phyloP scores from a whole-genome alignment of 2,888 invertebrate species.

The Drosophila demipolita region DNA sequence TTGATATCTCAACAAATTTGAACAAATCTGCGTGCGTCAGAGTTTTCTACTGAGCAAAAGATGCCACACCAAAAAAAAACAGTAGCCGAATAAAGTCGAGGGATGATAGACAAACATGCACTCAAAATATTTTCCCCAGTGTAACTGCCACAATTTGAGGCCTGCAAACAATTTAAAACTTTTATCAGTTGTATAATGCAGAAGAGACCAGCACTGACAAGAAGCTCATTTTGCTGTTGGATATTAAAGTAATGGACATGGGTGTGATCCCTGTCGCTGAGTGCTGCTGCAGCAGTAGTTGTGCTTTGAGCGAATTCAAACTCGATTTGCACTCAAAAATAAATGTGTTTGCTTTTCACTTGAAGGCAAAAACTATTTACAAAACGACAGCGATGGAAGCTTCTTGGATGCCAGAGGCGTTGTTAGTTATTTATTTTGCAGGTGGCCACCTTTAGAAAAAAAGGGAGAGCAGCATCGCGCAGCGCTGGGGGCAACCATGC shows the following conservation, averaged over 20 bases:
- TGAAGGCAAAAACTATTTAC: conserved; percentile 71
- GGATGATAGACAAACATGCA: neutral
- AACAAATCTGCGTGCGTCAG: neutral
- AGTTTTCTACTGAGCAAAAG: neutral
- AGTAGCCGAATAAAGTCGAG: neutral
- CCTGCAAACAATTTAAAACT: conserved; percentile 23
- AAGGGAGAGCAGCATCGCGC: neutral
- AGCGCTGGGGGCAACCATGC: conserved; percentile 32
- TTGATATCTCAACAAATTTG: neutral
- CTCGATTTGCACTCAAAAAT: conserved; percentile 75
- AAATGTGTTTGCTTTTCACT: conserved; percentile 78
- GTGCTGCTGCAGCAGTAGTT: conserved; percentile 30
- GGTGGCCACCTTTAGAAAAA: conserved; percentile 6
- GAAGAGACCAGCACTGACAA: neutral
- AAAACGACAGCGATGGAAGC: conserved; percentile 27
- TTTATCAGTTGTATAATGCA: conserved; percentile 12
- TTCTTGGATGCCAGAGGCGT: conserved; percentile 52
- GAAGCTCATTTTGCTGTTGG: conserved; percentile 18
- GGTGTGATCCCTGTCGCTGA: conserved; percentile 3
- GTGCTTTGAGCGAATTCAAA: conserved; percentile 71
- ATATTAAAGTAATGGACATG: conserved; percentile 5
- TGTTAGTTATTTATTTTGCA: conserved; percentile 66
- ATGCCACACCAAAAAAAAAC: neutral
- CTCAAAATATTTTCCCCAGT: neutral
- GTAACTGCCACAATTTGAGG: conserved; percentile 11